These are phyloP conservation scores for Drosophila paracracens DNA, from an alignment of 2,888 invertebrate species.

Conservation along the genomic window DNA sequence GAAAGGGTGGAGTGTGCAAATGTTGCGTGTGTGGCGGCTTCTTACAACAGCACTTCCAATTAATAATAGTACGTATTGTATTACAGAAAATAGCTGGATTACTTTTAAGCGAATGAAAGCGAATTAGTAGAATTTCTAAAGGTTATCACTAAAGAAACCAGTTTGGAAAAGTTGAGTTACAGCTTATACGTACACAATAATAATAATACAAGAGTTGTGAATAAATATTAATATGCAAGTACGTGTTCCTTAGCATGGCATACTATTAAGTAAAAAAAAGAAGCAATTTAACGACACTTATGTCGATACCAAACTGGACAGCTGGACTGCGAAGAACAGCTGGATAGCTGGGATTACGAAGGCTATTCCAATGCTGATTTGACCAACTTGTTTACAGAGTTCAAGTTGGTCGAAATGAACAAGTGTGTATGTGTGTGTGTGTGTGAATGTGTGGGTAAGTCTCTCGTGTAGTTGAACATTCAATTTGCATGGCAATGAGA, in stretches of 20 bases:
- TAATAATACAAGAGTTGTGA: not conserved
- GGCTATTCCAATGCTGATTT: not conserved
- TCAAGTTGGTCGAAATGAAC: not conserved
- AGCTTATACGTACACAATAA: not conserved
- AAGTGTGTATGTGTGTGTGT: not conserved
- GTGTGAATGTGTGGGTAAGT: not conserved
- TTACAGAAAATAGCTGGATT: not conserved
- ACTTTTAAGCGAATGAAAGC: not conserved
- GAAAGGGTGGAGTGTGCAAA: not conserved
- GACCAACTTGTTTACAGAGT: slow-evolving; percentile 4
- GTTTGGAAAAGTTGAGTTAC: slow-evolving; percentile 9
- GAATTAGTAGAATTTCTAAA: not conserved
- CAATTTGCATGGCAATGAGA: slow-evolving; percentile 64
- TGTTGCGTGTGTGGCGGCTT: not conserved
- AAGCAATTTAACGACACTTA: not conserved
- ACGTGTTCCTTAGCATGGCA: slow-evolving; percentile 5
- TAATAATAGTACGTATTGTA: not conserved
- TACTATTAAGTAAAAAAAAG: not conserved
- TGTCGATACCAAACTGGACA: not conserved
- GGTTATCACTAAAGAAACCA: not conserved
- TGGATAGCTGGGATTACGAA: not conserved
- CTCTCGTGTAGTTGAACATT: slow-evolving; percentile 37
- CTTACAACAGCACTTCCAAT: not conserved
- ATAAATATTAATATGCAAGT: not conserved
- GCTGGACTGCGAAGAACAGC: not conserved